phyloP scores from a whole-genome alignment of 2,113 vertebrate genomes.

The Lagenorhynchus albirostris region DNA sequence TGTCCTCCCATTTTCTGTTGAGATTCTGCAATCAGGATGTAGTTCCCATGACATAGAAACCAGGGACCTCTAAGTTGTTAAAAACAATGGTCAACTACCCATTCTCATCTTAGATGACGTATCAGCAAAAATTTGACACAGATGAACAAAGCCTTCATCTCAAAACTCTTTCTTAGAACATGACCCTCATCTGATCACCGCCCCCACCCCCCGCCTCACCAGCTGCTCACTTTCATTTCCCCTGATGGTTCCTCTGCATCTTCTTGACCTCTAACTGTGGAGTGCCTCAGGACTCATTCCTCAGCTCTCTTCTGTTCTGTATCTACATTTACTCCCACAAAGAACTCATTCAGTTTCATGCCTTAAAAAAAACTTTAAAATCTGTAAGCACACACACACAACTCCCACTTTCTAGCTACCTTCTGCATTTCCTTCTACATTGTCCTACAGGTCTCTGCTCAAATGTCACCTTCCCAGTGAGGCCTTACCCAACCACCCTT shows the following conservation, averaged over 20 bases:
- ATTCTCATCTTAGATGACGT: neutral
- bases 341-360: neutral
- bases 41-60: neutral
- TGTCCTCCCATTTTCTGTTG: neutral
- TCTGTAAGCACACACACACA: neutral
- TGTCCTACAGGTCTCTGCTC: neutral
- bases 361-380: neutral
- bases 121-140: neutral
- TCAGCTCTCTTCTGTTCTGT: neutral
- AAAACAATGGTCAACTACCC: neutral
- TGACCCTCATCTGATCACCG: neutral
- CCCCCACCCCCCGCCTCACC: accelerated
- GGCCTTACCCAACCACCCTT: neutral
- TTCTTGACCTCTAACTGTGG: neutral
- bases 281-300: neutral
- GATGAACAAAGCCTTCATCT: neutral
- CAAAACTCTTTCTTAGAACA: neutral
- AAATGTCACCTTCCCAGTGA: neutral
- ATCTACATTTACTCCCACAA: neutral
- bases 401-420: neutral
- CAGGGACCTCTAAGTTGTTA: neutral
- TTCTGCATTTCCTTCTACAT: neutral
- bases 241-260: accelerated
- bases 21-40: neutral
- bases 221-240: neutral